A percentile compares a stretch with the other conserved stretches of the same genome.
Conservation (phyloP, 1,140 invertebrate genomes). For the Apolygus lucorum region DNA sequence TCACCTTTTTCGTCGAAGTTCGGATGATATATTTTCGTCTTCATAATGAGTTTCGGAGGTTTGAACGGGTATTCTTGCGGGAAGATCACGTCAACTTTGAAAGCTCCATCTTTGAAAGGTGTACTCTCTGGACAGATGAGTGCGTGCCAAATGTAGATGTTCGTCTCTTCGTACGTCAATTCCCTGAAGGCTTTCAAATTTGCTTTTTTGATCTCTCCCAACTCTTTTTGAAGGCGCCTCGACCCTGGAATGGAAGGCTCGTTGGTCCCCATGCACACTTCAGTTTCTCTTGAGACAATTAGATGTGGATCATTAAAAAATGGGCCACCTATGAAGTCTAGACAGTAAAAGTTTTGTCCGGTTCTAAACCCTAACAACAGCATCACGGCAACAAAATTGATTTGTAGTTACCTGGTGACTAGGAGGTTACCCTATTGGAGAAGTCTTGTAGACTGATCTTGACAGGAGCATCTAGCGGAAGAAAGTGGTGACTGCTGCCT, state of each 20-base stretch:
- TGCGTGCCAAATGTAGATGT: slow-evolving; percentile 8
- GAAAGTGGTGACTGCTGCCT: too few relatives aligned
- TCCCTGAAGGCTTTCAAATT: background rate
- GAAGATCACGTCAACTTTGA: slow-evolving; percentile 95
- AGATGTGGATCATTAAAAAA: too few relatives aligned
- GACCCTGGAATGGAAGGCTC: background rate
- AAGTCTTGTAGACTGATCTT: too few relatives aligned
- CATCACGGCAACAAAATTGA: too few relatives aligned
- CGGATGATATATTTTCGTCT: slow-evolving; percentile 99
- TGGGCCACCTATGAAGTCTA: too few relatives aligned
- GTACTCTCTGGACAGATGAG: slow-evolving; percentile 9
- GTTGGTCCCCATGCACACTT: too few relatives aligned
- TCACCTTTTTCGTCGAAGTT: slow-evolving; percentile 99
- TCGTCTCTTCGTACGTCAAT: background rate
- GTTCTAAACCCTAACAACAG: too few relatives aligned
- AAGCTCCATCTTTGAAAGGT: slow-evolving; percentile 38
- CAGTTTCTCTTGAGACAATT: too few relatives aligned
- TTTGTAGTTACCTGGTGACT: too few relatives aligned
- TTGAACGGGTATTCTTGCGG: slow-evolving; percentile 99
- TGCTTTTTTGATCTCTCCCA: slow-evolving; percentile 1
- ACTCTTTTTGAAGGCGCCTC: slow-evolving; percentile 10
- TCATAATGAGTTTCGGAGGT: slow-evolving; percentile 96
- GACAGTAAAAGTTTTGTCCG: too few relatives aligned
- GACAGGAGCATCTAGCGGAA: too few relatives aligned
- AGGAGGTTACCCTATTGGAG: too few relatives aligned